phyloP scores from a whole-genome alignment of 2,888 invertebrate species.

The Tridacna crocea region DNA sequence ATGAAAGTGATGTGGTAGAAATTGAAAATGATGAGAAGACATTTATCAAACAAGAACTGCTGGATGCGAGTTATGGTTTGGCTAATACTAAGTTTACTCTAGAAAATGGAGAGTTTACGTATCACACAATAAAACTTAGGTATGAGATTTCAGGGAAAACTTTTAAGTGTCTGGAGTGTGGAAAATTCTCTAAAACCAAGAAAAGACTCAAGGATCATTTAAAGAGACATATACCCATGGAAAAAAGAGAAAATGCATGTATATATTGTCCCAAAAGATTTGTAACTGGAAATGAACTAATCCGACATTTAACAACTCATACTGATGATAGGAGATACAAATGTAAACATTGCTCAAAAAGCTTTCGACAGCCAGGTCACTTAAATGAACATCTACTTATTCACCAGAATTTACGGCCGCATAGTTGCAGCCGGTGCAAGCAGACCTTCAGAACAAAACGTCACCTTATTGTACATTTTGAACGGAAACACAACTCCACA shows the following conservation, averaged over 20 bases:
- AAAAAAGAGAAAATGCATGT: constrained; percentile 33
- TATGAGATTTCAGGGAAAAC: neutral
- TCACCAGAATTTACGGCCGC: constrained; percentile 42
- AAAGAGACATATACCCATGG: constrained; percentile 43
- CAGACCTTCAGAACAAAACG: constrained; percentile 43
- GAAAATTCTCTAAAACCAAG: neutral
- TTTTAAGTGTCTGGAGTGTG: constrained; percentile 27
- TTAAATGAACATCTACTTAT: constrained; percentile 35
- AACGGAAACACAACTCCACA: constrained; percentile 16
- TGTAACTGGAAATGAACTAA: constrained; percentile 43
- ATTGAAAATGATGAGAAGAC: constrained; percentile 40
- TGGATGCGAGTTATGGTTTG: constrained; percentile 3
- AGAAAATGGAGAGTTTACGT: constrained; percentile 1
- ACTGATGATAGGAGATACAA: constrained; percentile 42
- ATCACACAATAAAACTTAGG: neutral
- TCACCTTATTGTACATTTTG: constrained; percentile 33
- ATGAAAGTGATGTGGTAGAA: constrained; percentile 28
- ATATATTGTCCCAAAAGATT: constrained; percentile 43
- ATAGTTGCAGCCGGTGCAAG: constrained; percentile 31
- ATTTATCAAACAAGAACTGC: constrained; percentile 47
- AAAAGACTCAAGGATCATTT: constrained; percentile 52
- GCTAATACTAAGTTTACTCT: neutral
- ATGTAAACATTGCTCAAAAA: constrained; percentile 49
- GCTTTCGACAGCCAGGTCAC: constrained; percentile 57
- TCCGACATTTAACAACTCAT: constrained; percentile 42